Base-by-base conservation (phyloP, 2,113 vertebrate species). In the Panurus biarmicus region DNA sequence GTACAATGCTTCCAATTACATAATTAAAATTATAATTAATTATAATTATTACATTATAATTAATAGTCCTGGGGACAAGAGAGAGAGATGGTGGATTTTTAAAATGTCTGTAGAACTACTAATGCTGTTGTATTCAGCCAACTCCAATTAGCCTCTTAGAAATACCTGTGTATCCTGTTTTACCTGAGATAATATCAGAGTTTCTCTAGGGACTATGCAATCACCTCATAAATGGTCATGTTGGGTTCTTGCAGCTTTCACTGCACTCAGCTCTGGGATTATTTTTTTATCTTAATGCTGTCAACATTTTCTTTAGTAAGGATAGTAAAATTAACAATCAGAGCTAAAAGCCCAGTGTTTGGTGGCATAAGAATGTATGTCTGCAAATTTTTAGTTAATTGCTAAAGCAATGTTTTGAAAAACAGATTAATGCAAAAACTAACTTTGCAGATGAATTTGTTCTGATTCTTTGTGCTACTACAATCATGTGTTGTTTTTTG, bases 401-500 rank as follows among this genome's bases (percentile, higher is more conserved):
- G 1, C 42, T 73, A 45, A 77, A 89, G 35, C 28, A 74, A 2
- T 29, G 33, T n/a, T 73, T 76, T 61, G 38, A 82, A 60, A 75
- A 35, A 7, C 1, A 5, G 29, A 8, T 12, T 12, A 73, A 25
- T 3, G 2, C 1, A 54, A 42, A 69, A 69, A 18, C 9, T 15
- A 58, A 73, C 25, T 57, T 64, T 6, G 57, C 5, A 53, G 53
- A 24, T 67, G 8, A 73, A 81, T 17, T 17, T n/a, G 25, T 48
- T 86, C 47, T 61, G 8, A 36, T 87, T 61, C 5, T 72, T 76
- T 4, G 10, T 53, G 48, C 26, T 62, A 5, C 36, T 33, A 6
- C 12, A 40, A 44, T 19, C 10, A 28, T 35, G 3, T 12, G 14
- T 28, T 42, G 29, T 5, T 74, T 77, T 38, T 48, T 33, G 25